Percentiles rank a stretch among this genome's conserved stretches.
Evolutionary conservation across 2,797 vertebrate genomes (phyloP).

Genomic region (Craterocephalus amniculus): DNA sequence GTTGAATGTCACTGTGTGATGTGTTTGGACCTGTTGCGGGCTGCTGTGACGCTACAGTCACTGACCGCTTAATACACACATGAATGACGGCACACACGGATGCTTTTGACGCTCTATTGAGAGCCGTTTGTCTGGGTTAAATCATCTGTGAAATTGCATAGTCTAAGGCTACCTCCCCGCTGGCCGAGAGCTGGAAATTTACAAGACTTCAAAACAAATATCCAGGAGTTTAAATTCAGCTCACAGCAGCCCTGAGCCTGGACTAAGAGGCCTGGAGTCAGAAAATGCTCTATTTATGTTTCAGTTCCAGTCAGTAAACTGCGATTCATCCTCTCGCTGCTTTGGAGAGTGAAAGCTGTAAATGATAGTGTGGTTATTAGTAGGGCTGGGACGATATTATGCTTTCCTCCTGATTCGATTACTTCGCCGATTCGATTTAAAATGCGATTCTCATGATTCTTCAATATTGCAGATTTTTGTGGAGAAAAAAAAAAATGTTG

Average conservation of each 20-base stretch:
- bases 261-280: not conserved
- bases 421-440: no score
- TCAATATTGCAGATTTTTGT: no score
- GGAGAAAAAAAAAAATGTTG: no score
- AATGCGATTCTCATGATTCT: no score
- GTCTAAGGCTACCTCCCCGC: constrained; percentile 19
- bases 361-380: constrained; percentile 8
- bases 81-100: constrained; percentile 9
- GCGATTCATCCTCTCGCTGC: not conserved
- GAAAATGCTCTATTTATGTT: constrained; percentile 34
- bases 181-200: constrained; percentile 28
- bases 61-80: constrained; percentile 14
- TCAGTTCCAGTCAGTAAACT: constrained; percentile 8
- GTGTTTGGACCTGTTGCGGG: constrained; percentile 10
- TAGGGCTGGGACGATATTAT: no score
- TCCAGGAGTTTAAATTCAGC: constrained; percentile 43
- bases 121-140: constrained; percentile 44
- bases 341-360: constrained; percentile 21
- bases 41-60: not conserved
- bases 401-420: no score
- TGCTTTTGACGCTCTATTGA: constrained; percentile 10
- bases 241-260: constrained; percentile 15
- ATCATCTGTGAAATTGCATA: constrained; percentile 51
- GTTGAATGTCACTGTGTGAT: constrained; percentile 5
- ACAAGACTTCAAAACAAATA: constrained; percentile 41